Evolutionary conservation across 2,888 invertebrate species (phyloP), one percentile per base, ranked within the genome.

Genomic region (Rhingia campestris): DNA sequence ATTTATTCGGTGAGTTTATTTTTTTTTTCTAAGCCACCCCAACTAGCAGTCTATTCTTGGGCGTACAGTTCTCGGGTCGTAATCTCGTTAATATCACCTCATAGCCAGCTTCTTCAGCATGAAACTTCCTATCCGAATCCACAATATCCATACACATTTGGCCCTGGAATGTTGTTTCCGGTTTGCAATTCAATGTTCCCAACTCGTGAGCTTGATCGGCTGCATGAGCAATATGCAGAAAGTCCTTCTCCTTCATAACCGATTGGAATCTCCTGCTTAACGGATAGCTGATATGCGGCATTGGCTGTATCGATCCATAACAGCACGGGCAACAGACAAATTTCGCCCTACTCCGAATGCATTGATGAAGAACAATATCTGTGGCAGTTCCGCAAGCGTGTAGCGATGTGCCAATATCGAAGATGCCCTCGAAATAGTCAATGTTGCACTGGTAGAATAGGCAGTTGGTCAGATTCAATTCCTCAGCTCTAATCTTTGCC

Each of bases 331-430:
- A 97, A 66, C 97, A 93, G 0, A 98, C 95, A 92, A 98, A 98
- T 86, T 95, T 94, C 0, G 98, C 98, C 73, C 93, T 93, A 10
- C 93, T 94, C 56, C 93, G 92, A 10, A 96, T 93, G 90, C 98
- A 98, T 89, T 95, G 95, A 87, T 96, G 94, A 61, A 98, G 92
- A 0, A 98, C 98, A 81, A 98, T 93, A 91, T 99, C 99, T 1
- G 97, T 98, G 1, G 98, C 98, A 9, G 97, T 95, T 0, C 98
- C 98, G 92, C 98, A 99, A 3, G 98, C 98, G 92, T 98, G 98
- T 39, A 99, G 92, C 4, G 96, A 96, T 41, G 96, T 94, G 0
- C 98, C 98, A 79, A 99, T 94, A 88, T 97, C 94, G 92, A 98
- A 97, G 59, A 93, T 90, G 0, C 97, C 94, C 90, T 93, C 93